These are phyloP conservation scores for Trematomus loennbergii DNA, from an alignment of 2,113 vertebrate genomes.

Conservation along the genomic window DNA sequence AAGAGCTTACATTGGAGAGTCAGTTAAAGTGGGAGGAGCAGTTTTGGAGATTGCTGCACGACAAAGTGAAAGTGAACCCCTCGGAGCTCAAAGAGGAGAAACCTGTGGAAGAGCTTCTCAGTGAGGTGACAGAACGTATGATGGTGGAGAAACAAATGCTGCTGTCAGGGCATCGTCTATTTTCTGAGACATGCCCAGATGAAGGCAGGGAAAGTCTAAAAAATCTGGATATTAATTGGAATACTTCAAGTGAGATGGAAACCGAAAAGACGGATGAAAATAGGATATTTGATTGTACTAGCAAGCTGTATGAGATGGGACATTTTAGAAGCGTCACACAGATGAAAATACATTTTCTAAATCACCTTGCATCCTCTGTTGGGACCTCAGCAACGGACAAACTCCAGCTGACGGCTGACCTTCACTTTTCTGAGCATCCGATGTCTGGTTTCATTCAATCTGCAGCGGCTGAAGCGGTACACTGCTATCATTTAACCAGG, in stretches of 20 bases:
- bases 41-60: conserved; percentile 65
- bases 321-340: conserved; percentile 40
- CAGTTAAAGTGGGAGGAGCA: conserved; percentile 66
- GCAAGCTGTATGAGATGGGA: conserved; percentile 19
- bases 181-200: conserved; percentile 11
- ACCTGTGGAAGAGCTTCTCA: conserved; percentile 11
- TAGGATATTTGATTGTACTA: background rate
- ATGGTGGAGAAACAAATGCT: conserved; percentile 63
- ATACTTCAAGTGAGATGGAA: conserved; percentile 33
- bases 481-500: conserved; percentile 34
- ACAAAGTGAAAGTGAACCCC: conserved; percentile 31
- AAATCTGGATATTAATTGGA: conserved; percentile 17
- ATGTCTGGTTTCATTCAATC: conserved; percentile 35
- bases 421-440: conserved; percentile 1
- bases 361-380: conserved; percentile 39
- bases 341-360: conserved; percentile 53
- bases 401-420: conserved; percentile 39
- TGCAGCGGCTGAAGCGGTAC: conserved; percentile 59
- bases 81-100: conserved; percentile 19
- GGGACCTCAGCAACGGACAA: conserved; percentile 19
- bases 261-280: background rate
- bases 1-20: conserved; percentile 10
- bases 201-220: conserved; percentile 2
- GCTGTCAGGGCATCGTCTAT: conserved; percentile 39
- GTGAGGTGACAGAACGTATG: conserved; percentile 38